Evolutionary conservation across 2,797 vertebrate genomes (phyloP).

Genomic region (Malacoctenus gilli): DNA sequence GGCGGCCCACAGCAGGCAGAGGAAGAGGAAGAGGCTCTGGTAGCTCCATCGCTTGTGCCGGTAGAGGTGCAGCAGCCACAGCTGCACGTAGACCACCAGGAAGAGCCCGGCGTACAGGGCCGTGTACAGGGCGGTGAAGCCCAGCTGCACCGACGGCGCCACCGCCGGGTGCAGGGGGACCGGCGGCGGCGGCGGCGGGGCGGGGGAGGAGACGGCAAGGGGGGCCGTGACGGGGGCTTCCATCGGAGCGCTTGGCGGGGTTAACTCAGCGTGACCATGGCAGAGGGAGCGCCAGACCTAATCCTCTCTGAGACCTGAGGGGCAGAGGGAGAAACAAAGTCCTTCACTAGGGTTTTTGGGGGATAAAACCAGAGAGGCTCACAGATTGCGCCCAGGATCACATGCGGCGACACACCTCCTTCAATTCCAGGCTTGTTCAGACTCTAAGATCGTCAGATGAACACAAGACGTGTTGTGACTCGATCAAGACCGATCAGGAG

Average conservation of each 20-base stretch:
- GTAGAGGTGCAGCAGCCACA: conserved; percentile 87
- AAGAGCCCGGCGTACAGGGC: conserved; percentile 84
- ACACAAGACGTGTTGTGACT: too few species aligned
- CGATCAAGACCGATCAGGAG: too few species aligned
- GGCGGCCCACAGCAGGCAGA: conserved; percentile 89
- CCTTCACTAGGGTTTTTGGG: too few species aligned
- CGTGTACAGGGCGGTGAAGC: conserved; percentile 87
- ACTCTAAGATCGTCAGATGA: too few species aligned
- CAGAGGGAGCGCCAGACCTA: neutral
- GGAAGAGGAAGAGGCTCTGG: conserved; percentile 89
- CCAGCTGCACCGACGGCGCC: conserved; percentile 85
- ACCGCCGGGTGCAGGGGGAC: conserved; percentile 83
- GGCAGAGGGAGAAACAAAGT: too few species aligned
- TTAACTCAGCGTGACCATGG: conserved; percentile 28
- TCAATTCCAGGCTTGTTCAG: too few species aligned
- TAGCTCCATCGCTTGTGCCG: conserved; percentile 90
- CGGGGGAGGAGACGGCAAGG: too few species aligned
- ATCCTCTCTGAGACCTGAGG: conserved; percentile 29
- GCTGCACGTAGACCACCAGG: conserved; percentile 86
- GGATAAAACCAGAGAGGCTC: too few species aligned
- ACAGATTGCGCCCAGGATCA: too few species aligned
- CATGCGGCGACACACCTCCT: too few species aligned
- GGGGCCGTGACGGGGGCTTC: conserved; percentile 43
- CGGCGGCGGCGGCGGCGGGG: conserved; percentile 50
- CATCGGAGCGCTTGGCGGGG: conserved; percentile 53